Evolutionary conservation across 2,888 invertebrate genomes (phyloP).

Genomic region (Emmelina monodactyla): DNA sequence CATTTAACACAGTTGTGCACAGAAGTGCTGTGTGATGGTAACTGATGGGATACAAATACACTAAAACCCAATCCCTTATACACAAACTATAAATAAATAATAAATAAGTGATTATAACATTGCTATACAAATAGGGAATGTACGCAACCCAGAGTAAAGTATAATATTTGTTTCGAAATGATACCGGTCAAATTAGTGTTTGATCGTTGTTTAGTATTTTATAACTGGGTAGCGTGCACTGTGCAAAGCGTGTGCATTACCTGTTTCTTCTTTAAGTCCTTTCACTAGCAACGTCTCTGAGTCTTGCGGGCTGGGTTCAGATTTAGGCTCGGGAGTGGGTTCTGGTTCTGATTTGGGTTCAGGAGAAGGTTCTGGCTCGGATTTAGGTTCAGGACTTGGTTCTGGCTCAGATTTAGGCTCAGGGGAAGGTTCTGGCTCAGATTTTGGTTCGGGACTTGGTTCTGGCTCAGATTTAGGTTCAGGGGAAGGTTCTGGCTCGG

Average conservation of each 20-base stretch:
- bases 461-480: conserved; percentile 48
- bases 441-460: conserved; percentile 38
- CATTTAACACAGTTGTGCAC: too few relatives aligned
- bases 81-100: too few relatives aligned
- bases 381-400: conserved; percentile 34
- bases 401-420: conserved; percentile 37
- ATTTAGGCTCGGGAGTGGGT: conserved; percentile 30
- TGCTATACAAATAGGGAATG: too few relatives aligned
- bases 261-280: conserved; percentile 57
- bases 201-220: too few relatives aligned
- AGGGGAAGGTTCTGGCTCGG: conserved; percentile 43
- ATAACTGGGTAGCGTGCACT: too few relatives aligned
- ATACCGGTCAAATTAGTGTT: too few relatives aligned
- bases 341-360: conserved; percentile 35
- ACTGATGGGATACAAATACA: too few relatives aligned
- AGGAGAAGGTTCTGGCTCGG: conserved; percentile 39
- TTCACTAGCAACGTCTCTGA: conserved; percentile 53
- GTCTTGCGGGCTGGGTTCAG: conserved; percentile 36
- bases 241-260: conserved; percentile 55
- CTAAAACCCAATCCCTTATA: too few relatives aligned
- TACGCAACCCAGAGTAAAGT: too few relatives aligned
- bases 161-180: too few relatives aligned
- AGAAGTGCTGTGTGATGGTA: too few relatives aligned
- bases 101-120: too few relatives aligned
- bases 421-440: conserved; percentile 39